A percentile compares a stretch with the other conserved stretches of the same genome.
Conservation (phyloP, 2,888 invertebrate genomes). For the Abrostola triplasia region DNA sequence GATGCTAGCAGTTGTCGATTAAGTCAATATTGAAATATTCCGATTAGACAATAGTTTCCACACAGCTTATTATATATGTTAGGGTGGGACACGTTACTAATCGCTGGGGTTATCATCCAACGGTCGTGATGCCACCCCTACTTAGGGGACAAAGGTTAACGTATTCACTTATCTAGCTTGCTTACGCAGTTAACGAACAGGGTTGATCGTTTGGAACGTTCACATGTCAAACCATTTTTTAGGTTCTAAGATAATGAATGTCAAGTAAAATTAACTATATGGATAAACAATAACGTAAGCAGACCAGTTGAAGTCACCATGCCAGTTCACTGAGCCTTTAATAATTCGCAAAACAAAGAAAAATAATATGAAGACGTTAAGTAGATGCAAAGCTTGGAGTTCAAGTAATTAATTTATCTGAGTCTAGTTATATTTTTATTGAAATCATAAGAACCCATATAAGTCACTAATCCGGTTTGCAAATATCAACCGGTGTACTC, state of each 20-base stretch:
- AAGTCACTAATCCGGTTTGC: conserved; percentile 70
- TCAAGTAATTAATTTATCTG: conserved; percentile 25
- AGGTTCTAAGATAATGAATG: conserved; percentile 9
- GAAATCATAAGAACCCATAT: conserved; percentile 55
- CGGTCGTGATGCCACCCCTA: conserved; percentile 67
- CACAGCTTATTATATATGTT: conserved; percentile 42
- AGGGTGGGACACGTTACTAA: conserved; percentile 63
- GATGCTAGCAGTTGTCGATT: conserved; percentile 20
- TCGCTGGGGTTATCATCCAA: conserved; percentile 69
- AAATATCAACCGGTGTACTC: conserved; percentile 82
- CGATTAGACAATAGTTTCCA: conserved; percentile 45
- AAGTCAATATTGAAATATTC: conserved; percentile 43
- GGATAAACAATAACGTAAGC: not conserved
- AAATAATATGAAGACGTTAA: not conserved
- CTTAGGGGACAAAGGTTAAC: conserved; percentile 77
- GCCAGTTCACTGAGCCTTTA: no score
- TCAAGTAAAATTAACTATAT: conserved; percentile 6
- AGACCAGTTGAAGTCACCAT: not conserved
- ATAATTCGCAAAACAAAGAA: no score
- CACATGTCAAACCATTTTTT: conserved; percentile 31
- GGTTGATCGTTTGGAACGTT: conserved; percentile 55
- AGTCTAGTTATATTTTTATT: conserved; percentile 44
- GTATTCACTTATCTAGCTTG: conserved; percentile 74
- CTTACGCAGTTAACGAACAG: conserved; percentile 54
- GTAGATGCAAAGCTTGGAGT: conserved; percentile 2